Evolutionary conservation across 2,797 vertebrate species (phyloP), one percentile per base, ranked within the genome.

Genomic region (Crocidura indochinensis): DNA sequence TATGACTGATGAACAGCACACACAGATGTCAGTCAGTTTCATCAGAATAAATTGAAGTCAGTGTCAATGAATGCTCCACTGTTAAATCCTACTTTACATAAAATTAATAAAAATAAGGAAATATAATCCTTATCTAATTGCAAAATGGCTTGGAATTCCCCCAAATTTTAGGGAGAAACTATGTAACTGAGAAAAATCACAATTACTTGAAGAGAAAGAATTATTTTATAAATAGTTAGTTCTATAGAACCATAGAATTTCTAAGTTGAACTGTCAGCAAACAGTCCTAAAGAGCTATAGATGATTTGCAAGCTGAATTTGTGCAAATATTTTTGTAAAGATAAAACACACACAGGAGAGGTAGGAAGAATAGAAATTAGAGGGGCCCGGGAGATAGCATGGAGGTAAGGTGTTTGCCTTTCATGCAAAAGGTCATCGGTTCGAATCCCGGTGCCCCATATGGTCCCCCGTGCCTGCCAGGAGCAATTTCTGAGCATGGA

Each of bases 1-100:
- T 98, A 99, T 99, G 99, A 99, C 98, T 98, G 99, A 99, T 99
- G 99, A 99, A 98, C 98, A 98, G 98, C 98, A 98, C 98, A 98
- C 98, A 98, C 98, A 98, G 98, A 98, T 98, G 99, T 99, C 99
- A 99, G 98, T 99, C 99, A 99, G 98, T 98, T 98, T 98, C 98
- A 98, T 98, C 98, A 98, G 98, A 96, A 98, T 97, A 98, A 98
- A 98, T 98, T 98, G 97, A 97, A 98, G 98, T 97, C 98, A 96
- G 98, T 98, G 95, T 97, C 98, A 98, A 97, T 97, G 97, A 98
- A 98, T 97, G 98, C 98, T 98, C 97, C 95, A 97, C 98, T 98
- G 98, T 98, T 98, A 98, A 98, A 98, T 98, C 97, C 97, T 97
- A 97, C 98, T 99, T 98, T 98, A 98, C 96, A 98, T 97, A 94